A percentile compares a stretch with the other conserved stretches of the same genome.
Conservation (phyloP, 2,888 invertebrate species). For the Biston betularia region DNA sequence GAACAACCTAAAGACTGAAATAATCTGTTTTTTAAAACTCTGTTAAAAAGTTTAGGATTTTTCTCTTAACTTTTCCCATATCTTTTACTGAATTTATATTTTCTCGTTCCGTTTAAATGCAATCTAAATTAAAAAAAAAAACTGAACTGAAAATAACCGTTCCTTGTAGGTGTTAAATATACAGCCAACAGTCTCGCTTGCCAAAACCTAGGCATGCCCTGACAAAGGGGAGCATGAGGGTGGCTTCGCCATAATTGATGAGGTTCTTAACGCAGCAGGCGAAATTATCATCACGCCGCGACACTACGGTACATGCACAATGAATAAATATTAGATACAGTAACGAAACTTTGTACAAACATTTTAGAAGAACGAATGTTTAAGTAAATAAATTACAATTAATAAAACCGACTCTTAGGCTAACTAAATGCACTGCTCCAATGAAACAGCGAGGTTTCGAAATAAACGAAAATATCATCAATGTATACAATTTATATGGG, state of each 20-base stretch:
- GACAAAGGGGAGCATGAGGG: constrained; percentile 56
- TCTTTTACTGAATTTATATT: not conserved
- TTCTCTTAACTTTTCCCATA: not conserved
- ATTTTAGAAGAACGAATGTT: not conserved
- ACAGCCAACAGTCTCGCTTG: constrained; percentile 43
- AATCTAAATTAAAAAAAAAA: not conserved
- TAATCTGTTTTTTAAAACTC: too few relatives aligned
- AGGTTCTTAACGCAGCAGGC: constrained; percentile 84
- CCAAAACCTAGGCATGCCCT: constrained; percentile 46
- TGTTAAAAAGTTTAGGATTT: too few relatives aligned
- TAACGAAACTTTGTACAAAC: constrained; percentile 6
- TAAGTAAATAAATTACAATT: too few relatives aligned
- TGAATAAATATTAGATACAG: constrained; percentile 23
- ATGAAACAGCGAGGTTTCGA: too few relatives aligned
- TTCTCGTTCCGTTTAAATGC: not conserved
- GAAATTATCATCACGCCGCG: constrained; percentile 81
- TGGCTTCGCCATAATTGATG: constrained; percentile 83
- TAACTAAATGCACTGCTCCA: too few relatives aligned
- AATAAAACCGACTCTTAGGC: too few relatives aligned
- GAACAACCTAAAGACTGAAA: too few relatives aligned
- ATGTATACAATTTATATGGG: too few relatives aligned
- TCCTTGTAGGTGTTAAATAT: constrained; percentile 23
- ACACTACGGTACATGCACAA: constrained; percentile 70
- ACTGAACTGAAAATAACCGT: not conserved
- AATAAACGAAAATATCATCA: too few relatives aligned